Evolutionary conservation across 1,140 invertebrate species (phyloP), one percentile per base, ranked within the genome.

Genomic region (Bombus sibiricus): DNA sequence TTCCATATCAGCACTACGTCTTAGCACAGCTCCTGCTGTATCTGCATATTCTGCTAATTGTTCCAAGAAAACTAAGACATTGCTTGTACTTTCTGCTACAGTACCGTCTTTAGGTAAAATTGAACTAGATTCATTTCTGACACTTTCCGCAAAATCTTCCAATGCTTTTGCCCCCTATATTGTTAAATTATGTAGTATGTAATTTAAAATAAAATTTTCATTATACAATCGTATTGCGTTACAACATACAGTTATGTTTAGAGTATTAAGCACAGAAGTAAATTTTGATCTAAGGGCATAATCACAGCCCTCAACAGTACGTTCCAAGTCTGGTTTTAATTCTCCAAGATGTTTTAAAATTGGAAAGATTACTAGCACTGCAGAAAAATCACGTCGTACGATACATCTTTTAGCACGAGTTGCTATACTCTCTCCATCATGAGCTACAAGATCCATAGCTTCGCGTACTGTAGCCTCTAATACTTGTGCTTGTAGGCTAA

Each of bases 61-160:
- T 94, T 98, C 98, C 69, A 98, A 95, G 95, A 98, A 98, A 86
- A 98, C 97, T 68, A 99, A 96, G 77, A 99, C 98, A 94, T 99
- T 99, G 76, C 97, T 98, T 6, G 98, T 99, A 69, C 99, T 95
- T 95, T 99, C 98, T 93, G 99, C 98, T 39, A 99, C 99, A 1
- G 99, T 99, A 83, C 99, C 99, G 96, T 99, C 99, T 94, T 97
- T 98, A 1, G 99, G 98, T 91, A 99, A 96, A 88, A 97, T 97
- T 9, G 97, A 97, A 59, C 98, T 97, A 22, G 97, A 96, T 93
- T 99, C 98, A 84, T 97, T 97, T 91, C 98, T 96, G 72, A 99
- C 97, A 90, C 97, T 98, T 92, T 99, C 98, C 75, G 98, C 97
- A 94, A 99, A 99, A 91, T 99, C 98, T 94, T 99, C 98, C 86